Conservation (phyloP, 2,113 vertebrate genomes). For the Stegostoma tigrinum region DNA sequence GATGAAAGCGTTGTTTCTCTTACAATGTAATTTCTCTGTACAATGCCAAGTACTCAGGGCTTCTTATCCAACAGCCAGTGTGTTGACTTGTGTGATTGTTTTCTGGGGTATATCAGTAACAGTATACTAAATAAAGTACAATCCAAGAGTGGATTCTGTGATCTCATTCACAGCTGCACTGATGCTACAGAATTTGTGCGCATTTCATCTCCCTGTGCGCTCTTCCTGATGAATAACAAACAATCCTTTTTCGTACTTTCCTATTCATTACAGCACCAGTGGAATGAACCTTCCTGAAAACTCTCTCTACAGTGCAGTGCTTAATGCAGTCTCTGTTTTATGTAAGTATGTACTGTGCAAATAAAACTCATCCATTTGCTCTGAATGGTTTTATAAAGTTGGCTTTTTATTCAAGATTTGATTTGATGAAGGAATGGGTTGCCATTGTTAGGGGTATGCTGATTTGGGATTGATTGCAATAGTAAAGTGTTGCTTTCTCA, state of each 20-base stretch:
- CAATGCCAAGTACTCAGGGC: not conserved
- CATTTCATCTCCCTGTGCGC: not conserved
- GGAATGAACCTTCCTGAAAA: conserved; percentile 27
- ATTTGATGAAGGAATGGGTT: not conserved
- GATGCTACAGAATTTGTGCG: not conserved
- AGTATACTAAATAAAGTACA: not conserved
- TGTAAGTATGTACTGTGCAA: conserved; percentile 8
- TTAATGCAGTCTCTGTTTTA: conserved; percentile 27
- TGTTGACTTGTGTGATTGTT: not conserved
- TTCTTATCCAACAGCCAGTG: not conserved
- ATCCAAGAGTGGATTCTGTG: too few relatives aligned
- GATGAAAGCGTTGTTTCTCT: not conserved
- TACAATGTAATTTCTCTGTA: too few relatives aligned
- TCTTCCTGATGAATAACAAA: not conserved
- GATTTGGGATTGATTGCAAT: not conserved
- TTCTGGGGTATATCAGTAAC: not conserved
- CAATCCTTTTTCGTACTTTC: not conserved
- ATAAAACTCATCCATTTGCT: not conserved
- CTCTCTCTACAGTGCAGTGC: conserved; percentile 26
- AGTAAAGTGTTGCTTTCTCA: not conserved
- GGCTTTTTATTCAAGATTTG: not conserved
- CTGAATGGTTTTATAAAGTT: not conserved
- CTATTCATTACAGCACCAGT: conserved; percentile 17
- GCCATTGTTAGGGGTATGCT: too few relatives aligned
- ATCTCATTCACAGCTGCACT: not conserved